phyloP scores from a whole-genome alignment of 2,888 invertebrate species.

The Limnephilus auricula region DNA sequence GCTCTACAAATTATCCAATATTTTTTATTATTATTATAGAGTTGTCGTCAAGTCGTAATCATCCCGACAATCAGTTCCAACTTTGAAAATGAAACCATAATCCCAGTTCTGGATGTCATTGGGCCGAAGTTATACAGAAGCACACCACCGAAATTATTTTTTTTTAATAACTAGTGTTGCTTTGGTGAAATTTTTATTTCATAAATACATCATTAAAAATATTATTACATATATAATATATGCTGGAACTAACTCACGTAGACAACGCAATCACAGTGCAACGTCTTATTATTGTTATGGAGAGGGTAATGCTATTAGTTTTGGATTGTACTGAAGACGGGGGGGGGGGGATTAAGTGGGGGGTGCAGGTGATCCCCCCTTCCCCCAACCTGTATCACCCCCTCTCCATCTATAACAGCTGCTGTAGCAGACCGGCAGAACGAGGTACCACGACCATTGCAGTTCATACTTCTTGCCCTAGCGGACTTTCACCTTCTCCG shows the following conservation, averaged over 20 bases:
- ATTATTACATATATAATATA: background rate
- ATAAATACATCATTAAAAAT: background rate
- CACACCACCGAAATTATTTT: no score
- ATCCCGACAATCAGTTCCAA: no score
- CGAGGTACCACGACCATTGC: background rate
- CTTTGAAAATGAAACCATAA: no score
- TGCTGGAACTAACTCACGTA: background rate
- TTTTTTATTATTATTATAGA: no score
- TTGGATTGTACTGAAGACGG: background rate
- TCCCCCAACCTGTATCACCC: background rate
- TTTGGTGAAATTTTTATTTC: no score
- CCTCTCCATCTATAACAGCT: background rate
- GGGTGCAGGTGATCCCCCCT: background rate
- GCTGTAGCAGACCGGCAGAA: conserved; percentile 4
- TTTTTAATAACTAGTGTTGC: no score
- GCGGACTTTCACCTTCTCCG: conserved; percentile 43
- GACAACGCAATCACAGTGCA: conserved; percentile 27
- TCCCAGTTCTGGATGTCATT: no score
- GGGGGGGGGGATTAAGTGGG: background rate
- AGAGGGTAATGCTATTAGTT: conserved; percentile 32
- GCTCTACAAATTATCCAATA: no score
- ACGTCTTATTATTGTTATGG: conserved; percentile 18
- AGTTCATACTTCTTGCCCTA: background rate
- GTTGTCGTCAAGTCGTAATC: no score
- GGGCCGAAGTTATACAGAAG: no score